Percentiles rank a stretch among this genome's conserved stretches.
Evolutionary conservation across 2,113 vertebrate genomes (phyloP).

Genomic region (Tonatia bakeri): DNA sequence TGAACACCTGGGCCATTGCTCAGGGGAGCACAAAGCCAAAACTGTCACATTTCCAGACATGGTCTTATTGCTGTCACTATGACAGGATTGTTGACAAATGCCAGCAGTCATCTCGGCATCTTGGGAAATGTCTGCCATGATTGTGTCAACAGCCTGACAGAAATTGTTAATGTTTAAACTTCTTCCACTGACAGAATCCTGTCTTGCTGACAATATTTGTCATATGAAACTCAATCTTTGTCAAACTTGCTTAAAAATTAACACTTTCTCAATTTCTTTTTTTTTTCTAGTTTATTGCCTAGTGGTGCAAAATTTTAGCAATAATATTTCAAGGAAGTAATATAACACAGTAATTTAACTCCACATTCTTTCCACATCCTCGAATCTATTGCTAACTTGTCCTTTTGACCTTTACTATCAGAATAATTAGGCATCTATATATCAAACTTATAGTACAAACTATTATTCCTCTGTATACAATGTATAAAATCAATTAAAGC

Average conservation of each 20-base stretch:
- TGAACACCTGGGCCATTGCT: slow-evolving; percentile 93
- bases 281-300: slow-evolving; percentile 82
- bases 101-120: slow-evolving; percentile 99
- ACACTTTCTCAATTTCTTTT: slow-evolving; percentile 88
- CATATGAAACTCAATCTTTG: slow-evolving; percentile 94
- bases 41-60: slow-evolving; percentile 97
- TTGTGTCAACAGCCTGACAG: slow-evolving; percentile 99
- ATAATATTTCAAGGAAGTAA: slow-evolving; percentile 80
- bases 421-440: slow-evolving; percentile 72
- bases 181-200: slow-evolving; percentile 97
- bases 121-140: slow-evolving; percentile 99
- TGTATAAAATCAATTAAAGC: slow-evolving; percentile 79
- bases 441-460: slow-evolving; percentile 74
- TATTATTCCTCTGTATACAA: slow-evolving; percentile 74
- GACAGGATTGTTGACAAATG: slow-evolving; percentile 99
- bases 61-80: slow-evolving; percentile 92
- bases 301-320: slow-evolving; percentile 76
- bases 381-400: slow-evolving; percentile 74
- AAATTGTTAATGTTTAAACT: slow-evolving; percentile 99
- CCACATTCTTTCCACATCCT: slow-evolving; percentile 67
- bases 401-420: slow-evolving; percentile 81
- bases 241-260: slow-evolving; percentile 93
- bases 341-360: slow-evolving; percentile 68
- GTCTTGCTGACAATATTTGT: slow-evolving; percentile 98
- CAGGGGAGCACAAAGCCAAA: slow-evolving; percentile 95